Evolutionary conservation across 64 coral and sea anemone genomes (phyloP).

Genomic region (Pachyseris speciosa): DNA sequence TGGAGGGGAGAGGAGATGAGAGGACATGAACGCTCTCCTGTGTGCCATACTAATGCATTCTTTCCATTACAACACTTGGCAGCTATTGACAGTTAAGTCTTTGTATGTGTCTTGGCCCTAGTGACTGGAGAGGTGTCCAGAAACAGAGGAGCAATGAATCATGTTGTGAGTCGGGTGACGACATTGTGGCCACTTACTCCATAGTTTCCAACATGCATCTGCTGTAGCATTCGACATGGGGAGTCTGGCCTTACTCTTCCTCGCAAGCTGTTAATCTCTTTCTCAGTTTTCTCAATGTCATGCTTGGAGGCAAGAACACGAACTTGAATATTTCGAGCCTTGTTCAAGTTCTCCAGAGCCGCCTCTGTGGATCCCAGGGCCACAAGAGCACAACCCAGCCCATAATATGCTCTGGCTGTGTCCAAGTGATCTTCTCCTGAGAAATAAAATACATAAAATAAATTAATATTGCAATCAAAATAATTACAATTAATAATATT

Average conservation of each 20-base stretch:
- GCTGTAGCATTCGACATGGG: not conserved
- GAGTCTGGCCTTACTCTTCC: not conserved
- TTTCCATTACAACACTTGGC: too few species aligned
- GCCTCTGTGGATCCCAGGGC: conserved; percentile 9
- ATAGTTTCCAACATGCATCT: not conserved
- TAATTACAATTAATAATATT: too few species aligned
- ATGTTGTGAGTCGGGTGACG: too few species aligned
- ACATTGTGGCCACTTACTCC: not conserved
- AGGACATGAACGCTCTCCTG: too few species aligned
- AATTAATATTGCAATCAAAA: not conserved
- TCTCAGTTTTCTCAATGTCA: conserved; percentile 8
- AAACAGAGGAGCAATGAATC: too few species aligned
- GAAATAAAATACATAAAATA: not conserved
- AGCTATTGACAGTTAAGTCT: too few species aligned
- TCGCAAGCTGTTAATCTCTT: conserved; percentile 29
- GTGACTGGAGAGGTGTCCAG: too few species aligned
- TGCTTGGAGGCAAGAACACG: conserved; percentile 24
- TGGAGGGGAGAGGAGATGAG: too few species aligned
- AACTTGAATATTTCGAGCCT: not conserved
- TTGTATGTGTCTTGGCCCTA: too few species aligned
- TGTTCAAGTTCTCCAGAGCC: conserved; percentile 31
- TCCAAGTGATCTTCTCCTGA: conserved; percentile 61
- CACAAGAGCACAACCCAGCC: conserved; percentile 61
- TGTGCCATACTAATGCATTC: too few species aligned
- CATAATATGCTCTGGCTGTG: conserved; percentile 74